Evolutionary conservation across 2,888 invertebrate genomes (phyloP), one percentile per base, ranked within the genome.

Genomic region (Drosophila diplacantha): DNA sequence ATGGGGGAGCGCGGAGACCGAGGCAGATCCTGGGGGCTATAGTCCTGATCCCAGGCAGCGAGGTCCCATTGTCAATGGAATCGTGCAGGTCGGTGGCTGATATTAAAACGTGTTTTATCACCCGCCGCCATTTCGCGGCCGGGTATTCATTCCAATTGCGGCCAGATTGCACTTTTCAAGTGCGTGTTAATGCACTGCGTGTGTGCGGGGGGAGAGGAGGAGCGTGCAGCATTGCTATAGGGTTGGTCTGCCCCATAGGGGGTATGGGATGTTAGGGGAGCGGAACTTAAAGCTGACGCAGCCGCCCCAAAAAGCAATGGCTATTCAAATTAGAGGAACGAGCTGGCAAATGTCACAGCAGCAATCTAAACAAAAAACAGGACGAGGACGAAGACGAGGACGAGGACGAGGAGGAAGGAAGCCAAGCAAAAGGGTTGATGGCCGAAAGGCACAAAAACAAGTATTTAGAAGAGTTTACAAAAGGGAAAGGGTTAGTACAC

Each of bases 71-170:
- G 67, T 58, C 63, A 55, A 39, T 63, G 56, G 47, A 26, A 52
- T 52, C 58, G 47, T 57, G 66, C 50, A 55, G 55, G 55, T 44
- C 51, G 73, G 39, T 49, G 34, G 43, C 51, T 65, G 78, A 81
- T 81, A 83, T 81, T 81, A 81, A 81, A 81, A 81, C 79, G 83
- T 81, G 83, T 81, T 81, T 81, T 81, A 81, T 81, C 80, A 83
- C 81, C 74, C 75, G 76, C 83, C 79, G 69, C 74, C 81, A 83
- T 81, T 81, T 83, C 69, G 83, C 79, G 80, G 83, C 81, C 78
- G 79, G 73, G 75, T 71, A 78, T 83, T 78, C 80, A 83, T 78
- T 75, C 81, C 75, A 69, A 81, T 81, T 81, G 80, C 73, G 80
- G 80, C 79, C 75, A 78, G 80, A 81, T 81, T 81, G 83, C 74